These are phyloP conservation scores for Battus philenor DNA, from an alignment of 1,140 invertebrate species.

Conservation along the genomic window DNA sequence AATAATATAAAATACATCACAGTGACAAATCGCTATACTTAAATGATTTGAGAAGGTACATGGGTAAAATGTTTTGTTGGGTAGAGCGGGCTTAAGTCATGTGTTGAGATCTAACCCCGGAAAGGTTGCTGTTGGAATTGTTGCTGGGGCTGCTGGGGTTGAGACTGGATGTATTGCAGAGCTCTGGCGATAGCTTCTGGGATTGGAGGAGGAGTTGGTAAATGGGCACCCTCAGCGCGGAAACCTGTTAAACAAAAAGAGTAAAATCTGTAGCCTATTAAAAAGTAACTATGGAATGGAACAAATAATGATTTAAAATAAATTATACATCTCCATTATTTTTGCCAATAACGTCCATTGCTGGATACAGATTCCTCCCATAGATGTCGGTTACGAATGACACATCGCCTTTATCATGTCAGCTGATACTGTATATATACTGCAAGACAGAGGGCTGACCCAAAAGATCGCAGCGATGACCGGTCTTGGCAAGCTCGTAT, in stretches of 20 bases:
- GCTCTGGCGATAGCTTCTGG: conserved; percentile 80
- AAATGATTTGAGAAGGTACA: conserved; percentile 23
- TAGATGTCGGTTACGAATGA: no score
- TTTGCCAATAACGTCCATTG: no score
- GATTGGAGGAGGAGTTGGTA: conserved; percentile 82
- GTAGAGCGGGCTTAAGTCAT: background rate
- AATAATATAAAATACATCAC: conserved; percentile 63
- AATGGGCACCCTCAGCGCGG: conserved; percentile 78
- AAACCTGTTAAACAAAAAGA: conserved; percentile 63
- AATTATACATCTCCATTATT: no score
- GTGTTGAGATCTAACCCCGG: conserved; percentile 34
- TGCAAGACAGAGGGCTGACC: no score
- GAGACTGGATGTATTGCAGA: conserved; percentile 75
- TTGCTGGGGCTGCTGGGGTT: conserved; percentile 41
- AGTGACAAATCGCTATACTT: conserved; percentile 50
- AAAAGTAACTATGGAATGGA: background rate
- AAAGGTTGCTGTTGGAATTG: conserved; percentile 30
- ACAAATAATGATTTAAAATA: no score
- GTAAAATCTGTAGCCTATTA: background rate
- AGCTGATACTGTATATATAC: no score
- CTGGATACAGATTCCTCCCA: no score
- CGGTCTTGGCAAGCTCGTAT: no score
- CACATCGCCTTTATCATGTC: no score
- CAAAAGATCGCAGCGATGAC: no score
- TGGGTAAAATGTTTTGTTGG: no score